A percentile compares a stretch with the other conserved stretches of the same genome.
phyloP scores from a whole-genome alignment of 2,888 invertebrate genomes.

The Ecliptopera silaceata region DNA sequence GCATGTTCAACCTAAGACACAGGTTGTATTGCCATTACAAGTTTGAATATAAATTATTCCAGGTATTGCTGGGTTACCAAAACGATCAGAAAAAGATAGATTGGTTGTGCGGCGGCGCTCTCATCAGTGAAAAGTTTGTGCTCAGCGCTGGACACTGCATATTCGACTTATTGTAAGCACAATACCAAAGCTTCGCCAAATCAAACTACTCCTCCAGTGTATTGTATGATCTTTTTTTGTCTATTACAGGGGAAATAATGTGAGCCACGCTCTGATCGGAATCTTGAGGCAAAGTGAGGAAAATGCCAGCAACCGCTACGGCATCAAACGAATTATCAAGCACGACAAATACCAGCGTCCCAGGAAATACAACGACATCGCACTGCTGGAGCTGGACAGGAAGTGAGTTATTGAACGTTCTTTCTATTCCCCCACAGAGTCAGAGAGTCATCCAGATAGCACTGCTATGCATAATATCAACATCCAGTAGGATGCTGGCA shows the following conservation, averaged over 20 bases:
- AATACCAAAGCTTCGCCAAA: no score
- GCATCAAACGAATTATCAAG: conserved; percentile 6
- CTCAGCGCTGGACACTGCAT: conserved; percentile 51
- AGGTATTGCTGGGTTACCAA: conserved; percentile 25
- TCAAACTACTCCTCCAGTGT: no score
- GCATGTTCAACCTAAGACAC: no score
- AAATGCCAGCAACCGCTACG: not conserved
- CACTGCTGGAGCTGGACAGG: conserved; percentile 21
- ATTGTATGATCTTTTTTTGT: no score
- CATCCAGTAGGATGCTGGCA: no score
- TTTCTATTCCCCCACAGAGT: no score
- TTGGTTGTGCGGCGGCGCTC: conserved; percentile 38
- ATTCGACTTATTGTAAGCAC: conserved; percentile 37
- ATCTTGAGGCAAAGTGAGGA: conserved; percentile 1
- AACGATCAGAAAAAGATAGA: conserved; percentile 3
- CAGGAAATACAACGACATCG: conserved; percentile 27
- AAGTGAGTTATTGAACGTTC: no score
- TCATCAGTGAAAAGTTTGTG: conserved; percentile 48
- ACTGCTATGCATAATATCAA: no score
- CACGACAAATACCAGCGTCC: conserved; percentile 19
- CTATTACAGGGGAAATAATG: conserved; percentile 7
- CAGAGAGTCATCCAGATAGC: no score
- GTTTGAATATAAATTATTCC: not conserved
- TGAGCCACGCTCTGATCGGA: conserved; percentile 18
- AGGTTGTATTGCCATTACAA: no score